These are phyloP conservation scores for Macquaria australasica DNA, from an alignment of 2,113 vertebrate genomes.

Conservation along the genomic window DNA sequence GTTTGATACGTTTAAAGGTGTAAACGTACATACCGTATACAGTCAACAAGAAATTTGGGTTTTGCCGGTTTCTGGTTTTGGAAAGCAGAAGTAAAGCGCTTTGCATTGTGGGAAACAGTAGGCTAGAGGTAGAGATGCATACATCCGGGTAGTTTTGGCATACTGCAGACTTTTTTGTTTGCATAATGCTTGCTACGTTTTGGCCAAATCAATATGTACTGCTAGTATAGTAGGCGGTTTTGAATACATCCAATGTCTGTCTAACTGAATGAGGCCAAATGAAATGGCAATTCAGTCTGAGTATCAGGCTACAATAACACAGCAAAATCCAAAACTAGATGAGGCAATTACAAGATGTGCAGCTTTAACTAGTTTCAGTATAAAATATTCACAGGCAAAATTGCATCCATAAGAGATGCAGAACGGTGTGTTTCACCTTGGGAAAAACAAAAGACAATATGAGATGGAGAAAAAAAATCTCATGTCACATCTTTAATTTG, in stretches of 20 bases:
- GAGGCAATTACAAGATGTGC: neutral
- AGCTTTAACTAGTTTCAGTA: neutral
- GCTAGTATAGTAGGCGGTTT: no score
- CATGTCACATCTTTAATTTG: neutral
- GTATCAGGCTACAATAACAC: neutral
- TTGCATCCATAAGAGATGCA: neutral
- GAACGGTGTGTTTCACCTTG: neutral
- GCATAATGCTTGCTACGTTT: no score
- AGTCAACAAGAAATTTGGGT: no score
- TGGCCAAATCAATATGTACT: no score
- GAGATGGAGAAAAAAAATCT: neutral
- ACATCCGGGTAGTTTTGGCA: no score
- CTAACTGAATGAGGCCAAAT: neutral
- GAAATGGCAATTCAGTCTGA: neutral
- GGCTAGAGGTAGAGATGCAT: no score
- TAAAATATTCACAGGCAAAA: neutral
- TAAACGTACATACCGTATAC: no score
- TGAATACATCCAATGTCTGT: neutral
- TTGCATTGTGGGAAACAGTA: no score
- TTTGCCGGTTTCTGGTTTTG: no score
- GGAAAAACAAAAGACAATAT: neutral
- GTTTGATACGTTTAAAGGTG: no score
- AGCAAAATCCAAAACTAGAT: neutral
- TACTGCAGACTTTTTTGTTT: no score
- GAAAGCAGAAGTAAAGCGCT: no score